phyloP scores from a whole-genome alignment of 2,797 vertebrate species.

The Catostomus latipinnis region DNA sequence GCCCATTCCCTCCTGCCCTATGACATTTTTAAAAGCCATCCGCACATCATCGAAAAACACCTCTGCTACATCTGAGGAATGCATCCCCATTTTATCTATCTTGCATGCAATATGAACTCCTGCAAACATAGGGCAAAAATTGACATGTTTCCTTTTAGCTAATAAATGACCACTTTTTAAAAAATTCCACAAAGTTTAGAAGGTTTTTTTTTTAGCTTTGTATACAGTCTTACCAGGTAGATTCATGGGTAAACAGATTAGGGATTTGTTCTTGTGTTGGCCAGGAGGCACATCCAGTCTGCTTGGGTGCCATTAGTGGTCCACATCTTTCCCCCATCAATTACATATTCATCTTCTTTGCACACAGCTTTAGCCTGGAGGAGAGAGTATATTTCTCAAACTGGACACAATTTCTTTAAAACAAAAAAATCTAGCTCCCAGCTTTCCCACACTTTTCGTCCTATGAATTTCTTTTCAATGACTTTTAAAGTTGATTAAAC shows the following conservation, averaged over 20 bases:
- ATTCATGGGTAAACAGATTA: slow-evolving; percentile 86
- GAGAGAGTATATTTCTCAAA: slow-evolving; percentile 9
- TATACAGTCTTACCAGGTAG: slow-evolving; percentile 74
- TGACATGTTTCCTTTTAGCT: neutral
- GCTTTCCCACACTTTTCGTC: too few relatives aligned
- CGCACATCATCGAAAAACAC: slow-evolving; percentile 87
- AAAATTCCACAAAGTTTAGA: neutral
- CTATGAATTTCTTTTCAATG: too few relatives aligned
- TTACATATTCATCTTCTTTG: slow-evolving; percentile 81
- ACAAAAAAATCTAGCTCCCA: too few relatives aligned
- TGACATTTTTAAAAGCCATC: slow-evolving; percentile 83
- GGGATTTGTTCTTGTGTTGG: slow-evolving; percentile 87
- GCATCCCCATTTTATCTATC: slow-evolving; percentile 87
- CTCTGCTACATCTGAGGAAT: slow-evolving; percentile 84
- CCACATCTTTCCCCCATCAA: slow-evolving; percentile 89
- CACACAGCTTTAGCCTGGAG: slow-evolving; percentile 80
- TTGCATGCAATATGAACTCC: slow-evolving; percentile 85
- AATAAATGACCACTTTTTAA: neutral
- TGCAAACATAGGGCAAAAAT: slow-evolving; percentile 56
- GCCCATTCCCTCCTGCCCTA: slow-evolving; percentile 87
- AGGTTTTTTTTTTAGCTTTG: neutral
- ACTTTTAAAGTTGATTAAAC: too few relatives aligned
- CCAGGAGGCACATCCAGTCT: slow-evolving; percentile 87
- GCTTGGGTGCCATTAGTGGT: slow-evolving; percentile 81
- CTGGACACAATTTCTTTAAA: neutral